Base-by-base conservation (phyloP, 2,888 invertebrate species). In the Leistus spinibarbis region DNA sequence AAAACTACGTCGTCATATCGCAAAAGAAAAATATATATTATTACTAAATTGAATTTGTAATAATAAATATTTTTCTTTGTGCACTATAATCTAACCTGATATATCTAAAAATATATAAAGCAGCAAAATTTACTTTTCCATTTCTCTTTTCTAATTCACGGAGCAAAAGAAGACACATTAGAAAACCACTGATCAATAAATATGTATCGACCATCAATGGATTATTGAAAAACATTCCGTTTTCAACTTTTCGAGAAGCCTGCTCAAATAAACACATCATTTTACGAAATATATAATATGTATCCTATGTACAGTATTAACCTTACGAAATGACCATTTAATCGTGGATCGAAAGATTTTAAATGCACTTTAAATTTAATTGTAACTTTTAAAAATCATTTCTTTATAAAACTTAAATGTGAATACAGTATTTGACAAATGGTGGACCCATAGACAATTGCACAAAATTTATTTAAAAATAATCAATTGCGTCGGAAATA, bases 191-290 rank as follows among this genome's bases (percentile, higher is more conserved):
- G 53, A 93, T 84, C 80, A 92, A 86, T 75, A 93, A 84, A 82
- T 93, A 93, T 0, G 91, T 90, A 79, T 93, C 93, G n/a, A 93
- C 93, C 10, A 93, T 85, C 4, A 93, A 84, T 1, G 91, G 88
- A 78, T 91, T 92, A 84, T 92, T 93, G 63, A 90, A 81, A 82
- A 92, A 88, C 72, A 91, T 88, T 0, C 89, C 88, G 81, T 91
- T 90, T 76, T 87, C 86, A 19, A 90, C 86, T 73, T 88, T 86
- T 40, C 86, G 86, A 2, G 89, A 85, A 76, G 90, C 86, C 91
- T 91, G 84, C 27, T 64, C 13, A 64, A 22, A 64, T 23, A 57
- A 9, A n/a, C 64, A 64, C 22, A 7, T 17, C n/a, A 63, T 63
- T 63, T 57, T 57, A 57, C 17, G 63, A 63, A 22, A 63, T 9